Evolutionary conservation across 2,113 vertebrate species (phyloP), one percentile per base, ranked within the genome.

Genomic region (Lepus europaeus): DNA sequence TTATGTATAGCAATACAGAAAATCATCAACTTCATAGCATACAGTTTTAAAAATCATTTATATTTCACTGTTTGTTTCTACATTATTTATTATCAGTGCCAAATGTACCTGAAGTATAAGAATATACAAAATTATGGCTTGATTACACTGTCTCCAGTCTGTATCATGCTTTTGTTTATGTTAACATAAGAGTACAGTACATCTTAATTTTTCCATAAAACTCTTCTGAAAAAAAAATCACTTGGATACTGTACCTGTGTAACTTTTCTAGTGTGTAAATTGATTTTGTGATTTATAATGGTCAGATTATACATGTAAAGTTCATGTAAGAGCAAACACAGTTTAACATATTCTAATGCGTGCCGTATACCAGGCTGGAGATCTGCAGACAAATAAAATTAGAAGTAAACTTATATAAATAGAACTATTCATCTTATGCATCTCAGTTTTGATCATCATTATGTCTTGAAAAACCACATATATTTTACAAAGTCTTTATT

Each of bases 381-480:
- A 23, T 81, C 9, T 92, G 49, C 22, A 76, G 7, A 56, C 1
- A 85, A 83, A 2, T 4, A 66, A 70, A 83, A 85, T n/a, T 49
- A 1, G 16, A 70, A 92, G 7, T 19, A 51, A 1, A 31, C 13
- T 25, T 64, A 53, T 9, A 27, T 56, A 73, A 19, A 6, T 31
- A 49, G 2, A 53, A 45, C 25, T 56, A 22, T 72, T 63, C 72
- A 0, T 36, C 20, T 85, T 68, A 76, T 0, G 36, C 1, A 88
- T 27, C 73, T 95, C n/a, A 89, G 23, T 78, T 89, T 86, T 82
- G 33, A 33, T 91, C 20, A 49, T 76, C 5, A 53, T 39, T 59
- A n/a, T 2, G 45, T 79, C 13, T 83, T 90, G 3, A 27, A 76
- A 89, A 78, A 89, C 5, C 45, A 45, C 27, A 1, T 51, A 6